These are phyloP conservation scores for Macropis europaea DNA, from an alignment of 2,888 invertebrate species.

Conservation along the genomic window DNA sequence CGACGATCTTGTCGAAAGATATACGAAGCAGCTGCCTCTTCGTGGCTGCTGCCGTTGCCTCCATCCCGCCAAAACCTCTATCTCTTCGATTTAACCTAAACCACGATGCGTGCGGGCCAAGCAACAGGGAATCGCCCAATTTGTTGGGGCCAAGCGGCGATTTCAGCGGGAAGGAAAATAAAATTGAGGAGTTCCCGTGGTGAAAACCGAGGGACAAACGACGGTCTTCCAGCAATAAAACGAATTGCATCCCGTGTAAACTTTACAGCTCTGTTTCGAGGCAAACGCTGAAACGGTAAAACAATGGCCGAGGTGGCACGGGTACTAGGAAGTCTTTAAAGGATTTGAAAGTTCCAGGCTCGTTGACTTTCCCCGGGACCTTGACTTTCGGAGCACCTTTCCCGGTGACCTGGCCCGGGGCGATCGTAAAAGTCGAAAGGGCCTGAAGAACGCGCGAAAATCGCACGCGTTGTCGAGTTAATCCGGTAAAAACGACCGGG, in stretches of 20 bases:
- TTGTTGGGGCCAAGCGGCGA: neutral
- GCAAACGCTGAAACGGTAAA: conserved; percentile 19
- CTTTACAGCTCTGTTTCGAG: conserved; percentile 19
- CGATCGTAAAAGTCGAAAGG: conserved; percentile 22
- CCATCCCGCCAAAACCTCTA: conserved; percentile 7
- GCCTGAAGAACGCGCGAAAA: neutral
- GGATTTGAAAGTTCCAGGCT: neutral
- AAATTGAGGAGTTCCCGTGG: neutral
- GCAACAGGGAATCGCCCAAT: neutral
- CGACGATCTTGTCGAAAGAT: conserved; percentile 72
- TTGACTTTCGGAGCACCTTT: conserved; percentile 9
- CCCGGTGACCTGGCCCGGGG: neutral
- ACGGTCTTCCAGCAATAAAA: conserved; percentile 25
- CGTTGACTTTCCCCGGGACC: conserved; percentile 57
- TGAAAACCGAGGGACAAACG: neutral
- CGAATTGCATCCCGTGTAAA: conserved; percentile 46
- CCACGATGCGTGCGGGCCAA: too few species aligned
- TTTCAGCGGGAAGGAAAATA: neutral
- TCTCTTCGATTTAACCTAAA: too few species aligned
- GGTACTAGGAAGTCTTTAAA: too few species aligned
- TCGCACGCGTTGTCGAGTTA: conserved; percentile 9
- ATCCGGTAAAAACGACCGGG: neutral
- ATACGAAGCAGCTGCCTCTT: conserved; percentile 70
- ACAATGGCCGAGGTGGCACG: conserved; percentile 22
- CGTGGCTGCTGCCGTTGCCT: conserved; percentile 49